Conservation (phyloP, 64 coral and sea anemone genomes). For the Acropora tenuis region DNA sequence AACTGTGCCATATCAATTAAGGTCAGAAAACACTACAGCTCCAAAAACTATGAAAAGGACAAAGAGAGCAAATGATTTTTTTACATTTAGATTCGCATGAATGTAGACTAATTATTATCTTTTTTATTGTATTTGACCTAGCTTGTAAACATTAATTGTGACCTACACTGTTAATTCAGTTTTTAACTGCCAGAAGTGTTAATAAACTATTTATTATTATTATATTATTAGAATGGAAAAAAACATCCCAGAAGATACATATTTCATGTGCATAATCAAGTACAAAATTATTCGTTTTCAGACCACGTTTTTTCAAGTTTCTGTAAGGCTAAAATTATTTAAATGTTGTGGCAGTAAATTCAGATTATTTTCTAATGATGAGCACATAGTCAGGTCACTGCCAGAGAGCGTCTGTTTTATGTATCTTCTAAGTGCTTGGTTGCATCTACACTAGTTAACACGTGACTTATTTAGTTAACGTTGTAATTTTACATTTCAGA, state of each 20-base stretch:
- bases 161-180: no score
- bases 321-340: neutral
- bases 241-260: conserved; percentile 17
- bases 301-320: conserved; percentile 23
- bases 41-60: no score
- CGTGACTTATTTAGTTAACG: neutral
- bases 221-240: neutral
- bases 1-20: no score
- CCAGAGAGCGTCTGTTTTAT: neutral
- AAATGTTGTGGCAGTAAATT: neutral
- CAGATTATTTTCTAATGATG: neutral
- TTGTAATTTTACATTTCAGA: neutral
- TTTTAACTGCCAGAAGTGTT: no score
- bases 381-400: neutral
- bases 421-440: neutral
- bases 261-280: conserved; percentile 1
- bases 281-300: conserved; percentile 10
- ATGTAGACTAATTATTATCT: no score
- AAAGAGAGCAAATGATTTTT: no score
- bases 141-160: no score
- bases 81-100: no score
- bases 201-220: no score
- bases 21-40: no score
- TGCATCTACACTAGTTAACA: neutral
- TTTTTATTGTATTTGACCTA: no score